Evolutionary conservation across 2,888 invertebrate genomes (phyloP).

Genomic region (Omphaloscelis lunosa): DNA sequence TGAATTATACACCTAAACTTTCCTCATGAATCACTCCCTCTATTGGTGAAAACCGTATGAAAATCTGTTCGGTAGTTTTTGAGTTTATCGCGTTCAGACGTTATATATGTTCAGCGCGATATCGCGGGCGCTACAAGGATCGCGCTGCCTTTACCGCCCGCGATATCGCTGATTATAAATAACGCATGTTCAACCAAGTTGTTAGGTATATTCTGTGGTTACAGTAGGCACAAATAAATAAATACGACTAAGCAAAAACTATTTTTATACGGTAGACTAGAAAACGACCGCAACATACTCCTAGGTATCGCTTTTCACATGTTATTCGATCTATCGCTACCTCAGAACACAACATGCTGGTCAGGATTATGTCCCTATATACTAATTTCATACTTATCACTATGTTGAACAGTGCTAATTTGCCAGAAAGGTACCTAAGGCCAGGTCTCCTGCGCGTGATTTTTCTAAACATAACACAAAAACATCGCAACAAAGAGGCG

Average conservation of each 20-base stretch:
- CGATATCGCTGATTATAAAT: conserved; percentile 1
- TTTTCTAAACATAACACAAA: no score
- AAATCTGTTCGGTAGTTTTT: no score
- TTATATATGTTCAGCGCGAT: no score
- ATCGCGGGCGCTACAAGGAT: no score
- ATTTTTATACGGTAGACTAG: conserved; percentile 59
- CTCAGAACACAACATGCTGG: conserved; percentile 58
- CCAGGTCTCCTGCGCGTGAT: no score
- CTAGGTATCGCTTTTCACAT: conserved; percentile 59
- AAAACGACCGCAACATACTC: conserved; percentile 61
- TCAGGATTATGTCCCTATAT: conserved; percentile 2
- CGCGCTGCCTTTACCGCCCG: no score
- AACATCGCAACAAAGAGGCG: no score
- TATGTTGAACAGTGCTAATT: neutral
- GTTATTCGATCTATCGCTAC: conserved; percentile 65
- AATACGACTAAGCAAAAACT: conserved; percentile 54
- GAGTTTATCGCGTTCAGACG: no score
- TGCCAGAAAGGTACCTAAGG: neutral
- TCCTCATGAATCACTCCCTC: no score
- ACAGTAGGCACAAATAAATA: conserved; percentile 36
- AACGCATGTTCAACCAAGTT: conserved; percentile 16
- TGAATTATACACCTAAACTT: no score
- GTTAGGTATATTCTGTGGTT: conserved; percentile 40
- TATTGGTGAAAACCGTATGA: no score
- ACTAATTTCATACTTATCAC: neutral